These are phyloP conservation scores for Dallia pectoralis DNA, from an alignment of 2,797 vertebrate species.

Conservation along the genomic window DNA sequence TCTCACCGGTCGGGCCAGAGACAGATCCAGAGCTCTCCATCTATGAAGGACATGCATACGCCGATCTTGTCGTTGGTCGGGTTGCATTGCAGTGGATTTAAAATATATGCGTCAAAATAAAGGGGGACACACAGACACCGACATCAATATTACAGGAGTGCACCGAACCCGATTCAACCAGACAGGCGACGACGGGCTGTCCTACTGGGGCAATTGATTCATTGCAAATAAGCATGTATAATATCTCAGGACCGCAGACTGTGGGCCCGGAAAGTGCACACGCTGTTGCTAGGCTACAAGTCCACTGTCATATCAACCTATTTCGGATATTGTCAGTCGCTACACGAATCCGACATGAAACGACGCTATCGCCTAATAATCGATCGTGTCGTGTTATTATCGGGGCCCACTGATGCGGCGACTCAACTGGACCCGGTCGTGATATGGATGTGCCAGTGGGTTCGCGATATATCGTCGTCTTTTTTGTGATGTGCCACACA, in stretches of 20 bases:
- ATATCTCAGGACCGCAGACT: not conserved
- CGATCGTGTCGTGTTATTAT: conserved; percentile 6
- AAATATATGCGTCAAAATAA: conserved; percentile 59
- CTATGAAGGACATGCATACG: not conserved
- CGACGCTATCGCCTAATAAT: not conserved
- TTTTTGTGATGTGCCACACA: conserved; percentile 20
- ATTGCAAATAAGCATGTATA: not conserved
- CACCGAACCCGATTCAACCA: not conserved
- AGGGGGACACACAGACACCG: conserved; percentile 13
- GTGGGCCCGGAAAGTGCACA: not conserved
- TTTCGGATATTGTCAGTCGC: not conserved
- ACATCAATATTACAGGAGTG: not conserved
- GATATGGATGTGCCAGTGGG: conserved; percentile 31
- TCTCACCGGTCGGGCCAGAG: conserved; percentile 30
- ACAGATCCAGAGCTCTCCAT: conserved; percentile 6
- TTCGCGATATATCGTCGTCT: conserved; percentile 40
- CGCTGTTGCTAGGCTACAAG: not conserved
- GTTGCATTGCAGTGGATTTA: conserved; percentile 43
- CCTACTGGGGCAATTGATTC: not conserved
- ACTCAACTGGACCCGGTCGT: conserved; percentile 51
- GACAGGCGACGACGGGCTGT: not conserved
- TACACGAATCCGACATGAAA: not conserved
- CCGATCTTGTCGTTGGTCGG: conserved; percentile 3
- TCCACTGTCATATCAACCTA: not conserved
- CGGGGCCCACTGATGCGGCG: conserved; percentile 49